Conservation (phyloP, 2,113 vertebrate genomes). For the Plestiodon gilberti region DNA sequence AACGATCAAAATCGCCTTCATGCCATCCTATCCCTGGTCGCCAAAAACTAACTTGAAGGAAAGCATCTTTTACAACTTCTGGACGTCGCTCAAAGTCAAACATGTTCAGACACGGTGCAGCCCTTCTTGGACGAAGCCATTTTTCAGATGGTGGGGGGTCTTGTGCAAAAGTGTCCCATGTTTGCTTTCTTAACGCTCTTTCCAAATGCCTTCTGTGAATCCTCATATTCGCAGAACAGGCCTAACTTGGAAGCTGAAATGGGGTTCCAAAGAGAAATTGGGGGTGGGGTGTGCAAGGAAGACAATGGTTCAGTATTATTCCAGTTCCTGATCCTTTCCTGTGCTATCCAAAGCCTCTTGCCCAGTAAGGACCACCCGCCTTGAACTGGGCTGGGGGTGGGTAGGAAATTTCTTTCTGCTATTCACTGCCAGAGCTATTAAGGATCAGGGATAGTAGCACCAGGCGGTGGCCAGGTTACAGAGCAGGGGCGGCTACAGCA, state of each 20-base stretch:
- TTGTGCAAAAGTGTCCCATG: neutral
- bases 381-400: neutral
- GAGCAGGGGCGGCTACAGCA: neutral
- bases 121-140: neutral
- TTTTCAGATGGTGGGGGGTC: neutral
- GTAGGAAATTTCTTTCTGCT: fast-evolving
- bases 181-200: neutral
- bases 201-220: neutral
- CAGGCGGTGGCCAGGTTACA: neutral
- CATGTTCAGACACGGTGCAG: neutral
- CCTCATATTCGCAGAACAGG: too few relatives aligned
- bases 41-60: neutral
- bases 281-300: neutral
- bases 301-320: neutral
- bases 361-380: neutral
- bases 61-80: neutral
- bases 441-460: neutral
- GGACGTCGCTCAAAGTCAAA: neutral
- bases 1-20: neutral
- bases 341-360: neutral
- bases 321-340: neutral
- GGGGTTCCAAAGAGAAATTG: neutral
- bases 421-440: neutral
- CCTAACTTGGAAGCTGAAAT: neutral
- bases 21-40: neutral